Evolutionary conservation across 2,888 invertebrate genomes (phyloP).

Genomic region (Hyalella azteca): DNA sequence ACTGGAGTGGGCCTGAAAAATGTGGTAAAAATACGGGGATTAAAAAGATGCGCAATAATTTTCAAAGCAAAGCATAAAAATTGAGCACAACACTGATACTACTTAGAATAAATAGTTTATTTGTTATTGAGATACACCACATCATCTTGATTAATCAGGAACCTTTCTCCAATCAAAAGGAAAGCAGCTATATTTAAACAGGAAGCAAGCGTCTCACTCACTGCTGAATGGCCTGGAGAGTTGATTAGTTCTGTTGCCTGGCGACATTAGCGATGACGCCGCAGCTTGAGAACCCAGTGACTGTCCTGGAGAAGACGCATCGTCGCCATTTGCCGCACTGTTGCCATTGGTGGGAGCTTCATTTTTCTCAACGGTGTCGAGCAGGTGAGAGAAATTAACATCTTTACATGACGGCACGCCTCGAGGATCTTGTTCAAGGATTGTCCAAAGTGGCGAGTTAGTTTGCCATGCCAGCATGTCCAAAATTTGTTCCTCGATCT

Average conservation of each 20-base stretch:
- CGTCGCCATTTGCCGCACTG: neutral
- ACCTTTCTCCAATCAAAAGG: neutral
- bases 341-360: neutral
- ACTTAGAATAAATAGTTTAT: neutral
- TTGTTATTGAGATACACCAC: neutral
- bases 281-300: slow-evolving; percentile 41
- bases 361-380: slow-evolving; percentile 43
- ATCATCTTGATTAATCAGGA: neutral
- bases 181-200: neutral
- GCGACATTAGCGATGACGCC: slow-evolving; percentile 58
- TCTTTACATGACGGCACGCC: slow-evolving; percentile 80
- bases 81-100: neutral
- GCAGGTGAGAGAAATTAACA: slow-evolving; percentile 71
- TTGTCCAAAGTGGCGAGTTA: slow-evolving; percentile 87
- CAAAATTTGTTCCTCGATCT: slow-evolving; percentile 93
- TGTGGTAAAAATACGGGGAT: neutral
- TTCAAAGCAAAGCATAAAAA: neutral
- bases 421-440: slow-evolving; percentile 67
- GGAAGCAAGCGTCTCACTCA: neutral
- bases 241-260: slow-evolving; percentile 33
- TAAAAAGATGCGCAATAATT: neutral
- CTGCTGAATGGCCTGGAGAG: neutral
- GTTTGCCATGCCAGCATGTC: slow-evolving; percentile 89
- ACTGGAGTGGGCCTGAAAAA: slow-evolving; percentile 59
- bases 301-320: slow-evolving; percentile 6